Base-by-base conservation (phyloP, 2,888 invertebrate species). In the Choristoneura rosaceana region DNA sequence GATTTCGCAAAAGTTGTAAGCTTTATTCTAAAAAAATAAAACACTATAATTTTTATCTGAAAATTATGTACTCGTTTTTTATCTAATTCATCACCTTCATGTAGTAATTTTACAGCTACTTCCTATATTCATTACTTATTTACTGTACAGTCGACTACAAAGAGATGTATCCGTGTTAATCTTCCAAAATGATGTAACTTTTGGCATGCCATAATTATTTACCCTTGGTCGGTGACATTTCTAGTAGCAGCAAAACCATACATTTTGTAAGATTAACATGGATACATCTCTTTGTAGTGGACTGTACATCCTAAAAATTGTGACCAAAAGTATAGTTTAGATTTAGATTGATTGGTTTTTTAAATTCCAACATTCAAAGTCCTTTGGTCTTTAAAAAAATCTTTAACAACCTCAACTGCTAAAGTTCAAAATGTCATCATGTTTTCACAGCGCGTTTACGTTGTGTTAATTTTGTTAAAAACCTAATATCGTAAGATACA, bases 291-390 rank as follows among this genome's bases (percentile, higher is more conserved):
- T n/a, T n/a, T n/a, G n/a, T n/a, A n/a, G n/a, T n/a, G n/a, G n/a
- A n/a, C n/a, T 61, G 66, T 65, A 50, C 17, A 52, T 25, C 67
- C 52, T 71, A 71, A 71, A 52, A 41, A 66, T 71, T 65, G 70
- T 70, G 70, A 70, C 65, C 64, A 70, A 65, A 65, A 70, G 25
- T n/a, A 25, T 50, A 15, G 45, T 65, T 70, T 70, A 61, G 66
- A 61, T 71, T 66, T 55, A 52, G 33, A 60, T 52, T 50, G 34
- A 66, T 50, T 15, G 15, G 2, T 17, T 55, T 17, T 55, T 25
- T 47, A 3, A 50, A 17, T 52, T 52, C 7, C 50, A 15, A 15
- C 50, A 52, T 17, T 52, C 0, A 5, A 17, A 52, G 52, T 52
- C 15, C 52, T 52, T 52, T 52, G 52, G 52, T 52, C 52, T 52